Evolutionary conservation across 1,140 invertebrate species (phyloP), one percentile per base, ranked within the genome.

Genomic region (Heliconius hewitsoni): DNA sequence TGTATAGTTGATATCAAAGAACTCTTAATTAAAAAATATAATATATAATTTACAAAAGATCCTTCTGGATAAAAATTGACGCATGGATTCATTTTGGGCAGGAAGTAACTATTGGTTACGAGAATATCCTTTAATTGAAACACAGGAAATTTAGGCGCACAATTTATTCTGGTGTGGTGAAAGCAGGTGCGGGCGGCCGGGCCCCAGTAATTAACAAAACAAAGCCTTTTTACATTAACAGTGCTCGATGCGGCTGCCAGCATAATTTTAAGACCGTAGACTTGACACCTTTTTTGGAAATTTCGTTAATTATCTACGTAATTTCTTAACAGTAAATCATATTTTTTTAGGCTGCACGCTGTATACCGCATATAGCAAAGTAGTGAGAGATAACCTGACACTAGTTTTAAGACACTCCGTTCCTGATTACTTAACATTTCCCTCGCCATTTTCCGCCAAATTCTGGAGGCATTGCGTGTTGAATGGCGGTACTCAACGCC

Each of bases 161-260:
- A 83, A 86, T 88, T 87, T 88, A 89, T 89, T 87, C 81, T 82
- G 85, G 73, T 81, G 85, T 74, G 84, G 87, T 83, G 83, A 85
- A 86, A 82, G 80, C 86, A 87, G 88, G 86, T 87, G 85, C 86
- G 81, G 84, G 76, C 81, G 75, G 81, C 82, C 82, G 79, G 82
- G 77, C 80, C 79, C 74, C 76, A 82, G 86, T 88, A 90, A 90
- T 90, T 90, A 90, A 90, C 86, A 86, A 88, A 90, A 90, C 87
- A 90, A 90, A 88, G 83, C 86, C 85, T 86, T 87, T 86, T 83
- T 86, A 86, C 84, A 84, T 87, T 87, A 87, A 85, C 82, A 86
- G 83, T 86, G 85, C 85, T 85, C 84, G 83, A 87, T 86, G 86
- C 82, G 83, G 83, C 81, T 83, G 78, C 83, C 83, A 86, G 83